A percentile compares a stretch with the other conserved stretches of the same genome.
phyloP scores from a whole-genome alignment of 2,797 vertebrate species.

The Alauda arvensis region DNA sequence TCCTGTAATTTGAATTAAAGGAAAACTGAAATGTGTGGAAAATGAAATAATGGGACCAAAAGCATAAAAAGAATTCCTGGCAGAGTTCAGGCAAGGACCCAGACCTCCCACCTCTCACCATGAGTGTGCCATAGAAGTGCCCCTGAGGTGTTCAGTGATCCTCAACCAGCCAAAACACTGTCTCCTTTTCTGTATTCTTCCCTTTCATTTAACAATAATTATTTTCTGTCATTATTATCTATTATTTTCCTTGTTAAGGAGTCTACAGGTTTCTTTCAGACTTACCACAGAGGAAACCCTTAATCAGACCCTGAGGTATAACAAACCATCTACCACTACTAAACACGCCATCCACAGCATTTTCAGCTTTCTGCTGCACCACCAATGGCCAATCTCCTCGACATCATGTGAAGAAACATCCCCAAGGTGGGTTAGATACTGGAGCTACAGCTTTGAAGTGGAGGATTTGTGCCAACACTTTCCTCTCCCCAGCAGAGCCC shows the following conservation, averaged over 20 bases:
- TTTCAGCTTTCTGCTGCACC: neutral
- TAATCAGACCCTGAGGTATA: neutral
- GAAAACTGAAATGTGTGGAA: neutral
- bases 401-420: neutral
- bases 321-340: neutral
- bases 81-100: neutral
- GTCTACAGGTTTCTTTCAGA: neutral
- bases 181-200: neutral
- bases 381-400: neutral
- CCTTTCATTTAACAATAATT: neutral
- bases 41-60: neutral
- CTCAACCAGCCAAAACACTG: neutral
- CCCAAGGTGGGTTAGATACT: neutral
- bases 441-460: neutral
- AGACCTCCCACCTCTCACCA: fast-evolving
- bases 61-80: neutral
- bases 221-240: neutral
- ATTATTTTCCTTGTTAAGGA: neutral
- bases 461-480: neutral
- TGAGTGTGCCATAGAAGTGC: neutral
- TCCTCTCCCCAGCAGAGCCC: neutral
- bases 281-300: neutral
- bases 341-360: neutral
- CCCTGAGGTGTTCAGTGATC: neutral
- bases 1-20: neutral